These are phyloP conservation scores for Drosophila rubida DNA, from an alignment of 2,888 invertebrate species.

Conservation along the genomic window DNA sequence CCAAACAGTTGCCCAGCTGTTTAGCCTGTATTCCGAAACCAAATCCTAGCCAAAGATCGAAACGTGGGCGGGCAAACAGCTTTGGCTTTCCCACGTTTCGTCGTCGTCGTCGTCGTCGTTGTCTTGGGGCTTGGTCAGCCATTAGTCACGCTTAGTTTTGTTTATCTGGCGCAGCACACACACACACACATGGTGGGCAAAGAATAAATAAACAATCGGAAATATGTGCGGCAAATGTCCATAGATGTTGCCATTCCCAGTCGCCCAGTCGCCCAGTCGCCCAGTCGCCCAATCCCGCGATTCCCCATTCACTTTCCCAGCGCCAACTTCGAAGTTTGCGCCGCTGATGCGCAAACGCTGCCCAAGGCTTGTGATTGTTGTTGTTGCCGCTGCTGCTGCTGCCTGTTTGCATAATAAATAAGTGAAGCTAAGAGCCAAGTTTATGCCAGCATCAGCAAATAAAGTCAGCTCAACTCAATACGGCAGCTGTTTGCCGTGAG, in stretches of 20 bases:
- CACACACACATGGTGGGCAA: constrained; percentile 38
- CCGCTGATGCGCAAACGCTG: constrained; percentile 46
- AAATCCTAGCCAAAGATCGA: constrained; percentile 54
- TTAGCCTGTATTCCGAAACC: not conserved
- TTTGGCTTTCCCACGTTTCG: constrained; percentile 54
- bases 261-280: no score
- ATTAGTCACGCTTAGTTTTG: constrained; percentile 62
- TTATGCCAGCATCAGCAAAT: constrained; percentile 51
- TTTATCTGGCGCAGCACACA: constrained; percentile 42
- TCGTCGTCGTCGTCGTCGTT: constrained; percentile 22
- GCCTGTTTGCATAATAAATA: constrained; percentile 55
- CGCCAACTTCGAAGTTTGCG: constrained; percentile 11
- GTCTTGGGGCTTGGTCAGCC: constrained; percentile 58
- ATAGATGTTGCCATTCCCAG: constrained; percentile 32
- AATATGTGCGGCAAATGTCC: constrained; percentile 27
- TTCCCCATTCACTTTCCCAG: constrained; percentile 28
- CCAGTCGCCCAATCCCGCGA: not conserved
- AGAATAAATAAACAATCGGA: constrained; percentile 56
- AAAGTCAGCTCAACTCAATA: not conserved
- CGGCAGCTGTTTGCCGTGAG: constrained; percentile 19
- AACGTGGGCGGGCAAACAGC: constrained; percentile 46
- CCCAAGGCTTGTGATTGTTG: constrained; percentile 31
- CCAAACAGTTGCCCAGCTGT: not conserved
- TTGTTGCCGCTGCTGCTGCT: constrained; percentile 13
- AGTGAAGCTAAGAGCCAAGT: constrained; percentile 42